Evolutionary conservation across 2,113 vertebrate species (phyloP).

Genomic region (Australoheros scitulus): DNA sequence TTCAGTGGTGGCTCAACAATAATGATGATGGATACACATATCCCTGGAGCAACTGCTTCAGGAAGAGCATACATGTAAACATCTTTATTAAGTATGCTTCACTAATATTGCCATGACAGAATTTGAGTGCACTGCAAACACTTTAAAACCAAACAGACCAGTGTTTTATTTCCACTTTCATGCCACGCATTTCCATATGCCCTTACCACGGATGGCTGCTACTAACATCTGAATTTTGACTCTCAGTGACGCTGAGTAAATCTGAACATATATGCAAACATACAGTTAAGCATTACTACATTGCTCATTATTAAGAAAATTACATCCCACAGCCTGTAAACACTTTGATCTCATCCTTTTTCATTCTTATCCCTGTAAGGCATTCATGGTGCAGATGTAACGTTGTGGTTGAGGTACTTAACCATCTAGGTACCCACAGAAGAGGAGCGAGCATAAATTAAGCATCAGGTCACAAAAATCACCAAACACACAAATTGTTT

Average conservation of each 20-base stretch:
- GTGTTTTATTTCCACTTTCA: neutral
- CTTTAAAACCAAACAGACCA: neutral
- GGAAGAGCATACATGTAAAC: no score
- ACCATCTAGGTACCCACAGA: no score
- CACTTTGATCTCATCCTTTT: neutral
- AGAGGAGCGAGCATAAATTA: no score
- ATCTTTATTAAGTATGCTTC: neutral
- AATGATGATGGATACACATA: neutral
- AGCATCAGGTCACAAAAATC: no score
- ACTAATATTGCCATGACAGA: neutral
- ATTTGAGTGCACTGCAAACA: neutral
- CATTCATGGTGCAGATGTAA: neutral
- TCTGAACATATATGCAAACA: neutral
- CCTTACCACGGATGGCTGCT: no score
- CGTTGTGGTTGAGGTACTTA: neutral
- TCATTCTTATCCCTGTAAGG: neutral
- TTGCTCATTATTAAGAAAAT: neutral
- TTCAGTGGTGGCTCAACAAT: neutral
- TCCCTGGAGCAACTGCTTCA: no score
- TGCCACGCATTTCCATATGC: neutral
- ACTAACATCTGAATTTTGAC: accelerated
- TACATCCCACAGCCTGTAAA: neutral
- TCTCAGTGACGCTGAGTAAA: neutral
- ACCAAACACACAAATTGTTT: neutral
- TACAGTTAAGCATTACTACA: neutral